phyloP scores from a whole-genome alignment of 2,113 vertebrate genomes.

The Acanthisitta chloris region DNA sequence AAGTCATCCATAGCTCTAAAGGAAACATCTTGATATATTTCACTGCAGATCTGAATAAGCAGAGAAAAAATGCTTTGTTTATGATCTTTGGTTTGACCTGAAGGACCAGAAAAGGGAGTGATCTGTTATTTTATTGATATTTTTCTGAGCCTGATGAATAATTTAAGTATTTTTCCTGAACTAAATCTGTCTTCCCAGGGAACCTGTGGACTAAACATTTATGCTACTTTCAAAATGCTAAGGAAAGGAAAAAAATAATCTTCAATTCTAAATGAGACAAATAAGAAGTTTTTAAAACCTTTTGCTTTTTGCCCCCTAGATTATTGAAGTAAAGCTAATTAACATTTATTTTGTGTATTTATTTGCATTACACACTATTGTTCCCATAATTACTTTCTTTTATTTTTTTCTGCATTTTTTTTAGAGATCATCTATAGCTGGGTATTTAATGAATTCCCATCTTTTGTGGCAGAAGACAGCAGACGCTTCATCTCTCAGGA shows the following conservation, averaged over 20 bases:
- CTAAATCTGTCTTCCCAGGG: not conserved
- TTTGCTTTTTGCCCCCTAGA: not conserved
- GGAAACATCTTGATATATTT: not conserved
- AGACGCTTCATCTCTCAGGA: conserved; percentile 96
- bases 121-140: not conserved
- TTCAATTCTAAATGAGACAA: not conserved
- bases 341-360: not conserved
- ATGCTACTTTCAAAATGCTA: not conserved
- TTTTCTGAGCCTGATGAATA: not conserved
- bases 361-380: not conserved
- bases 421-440: conserved; percentile 96
- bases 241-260: not conserved
- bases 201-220: not conserved
- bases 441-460: conserved; percentile 97
- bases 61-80: not conserved
- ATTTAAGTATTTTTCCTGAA: not conserved
- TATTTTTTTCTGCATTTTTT: conserved; percentile 21
- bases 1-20: not conserved
- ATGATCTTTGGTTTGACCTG: not conserved
- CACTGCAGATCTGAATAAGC: not conserved
- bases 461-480: conserved; percentile 94
- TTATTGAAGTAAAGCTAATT: not conserved
- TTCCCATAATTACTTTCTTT: not conserved
- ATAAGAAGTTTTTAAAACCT: not conserved
- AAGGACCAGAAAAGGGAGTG: not conserved